Evolutionary conservation across 1,140 invertebrate species (phyloP).

Genomic region (Heliconius hermathena): DNA sequence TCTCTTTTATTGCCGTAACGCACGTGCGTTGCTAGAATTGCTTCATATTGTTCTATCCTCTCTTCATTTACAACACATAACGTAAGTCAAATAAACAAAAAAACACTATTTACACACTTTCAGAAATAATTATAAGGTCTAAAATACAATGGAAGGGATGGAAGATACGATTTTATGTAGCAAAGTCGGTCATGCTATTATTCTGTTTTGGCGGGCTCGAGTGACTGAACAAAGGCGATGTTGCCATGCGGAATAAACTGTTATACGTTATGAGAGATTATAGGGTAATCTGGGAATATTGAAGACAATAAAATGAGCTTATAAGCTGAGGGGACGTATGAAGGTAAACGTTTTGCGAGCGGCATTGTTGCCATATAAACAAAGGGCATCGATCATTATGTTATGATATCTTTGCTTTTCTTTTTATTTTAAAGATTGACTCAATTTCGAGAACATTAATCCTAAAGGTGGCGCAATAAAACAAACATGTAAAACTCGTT

Average conservation of each 20-base stretch:
- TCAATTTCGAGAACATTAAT: slow-evolving; percentile 1
- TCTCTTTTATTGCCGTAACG: slow-evolving; percentile 74
- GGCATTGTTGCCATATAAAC: slow-evolving; percentile 52
- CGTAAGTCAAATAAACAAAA: background rate
- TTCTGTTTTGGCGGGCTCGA: slow-evolving; percentile 74
- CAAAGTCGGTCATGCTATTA: slow-evolving; percentile 67
- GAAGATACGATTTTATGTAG: slow-evolving; percentile 40
- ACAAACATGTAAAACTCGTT: slow-evolving; percentile 73
- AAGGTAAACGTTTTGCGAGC: slow-evolving; percentile 59
- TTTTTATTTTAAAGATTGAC: slow-evolving; percentile 5
- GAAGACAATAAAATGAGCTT: slow-evolving; percentile 81
- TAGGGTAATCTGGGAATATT: slow-evolving; percentile 80
- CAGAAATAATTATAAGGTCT: slow-evolving; percentile 24
- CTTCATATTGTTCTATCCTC: slow-evolving; percentile 70
- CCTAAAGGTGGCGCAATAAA: slow-evolving; percentile 43
- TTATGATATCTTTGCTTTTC: slow-evolving; percentile 35
- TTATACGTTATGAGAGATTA: slow-evolving; percentile 81
- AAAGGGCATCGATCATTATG: slow-evolving; percentile 49
- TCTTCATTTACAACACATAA: background rate
- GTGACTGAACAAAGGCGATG: slow-evolving; percentile 76
- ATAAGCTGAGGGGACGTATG: slow-evolving; percentile 59
- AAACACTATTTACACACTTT: background rate
- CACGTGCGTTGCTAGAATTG: slow-evolving; percentile 62
- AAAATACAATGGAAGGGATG: slow-evolving; percentile 28
- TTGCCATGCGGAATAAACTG: slow-evolving; percentile 81